These are phyloP conservation scores for Ochotona curzoniae DNA, from an alignment of 2,113 vertebrate species.

Conservation along the genomic window DNA sequence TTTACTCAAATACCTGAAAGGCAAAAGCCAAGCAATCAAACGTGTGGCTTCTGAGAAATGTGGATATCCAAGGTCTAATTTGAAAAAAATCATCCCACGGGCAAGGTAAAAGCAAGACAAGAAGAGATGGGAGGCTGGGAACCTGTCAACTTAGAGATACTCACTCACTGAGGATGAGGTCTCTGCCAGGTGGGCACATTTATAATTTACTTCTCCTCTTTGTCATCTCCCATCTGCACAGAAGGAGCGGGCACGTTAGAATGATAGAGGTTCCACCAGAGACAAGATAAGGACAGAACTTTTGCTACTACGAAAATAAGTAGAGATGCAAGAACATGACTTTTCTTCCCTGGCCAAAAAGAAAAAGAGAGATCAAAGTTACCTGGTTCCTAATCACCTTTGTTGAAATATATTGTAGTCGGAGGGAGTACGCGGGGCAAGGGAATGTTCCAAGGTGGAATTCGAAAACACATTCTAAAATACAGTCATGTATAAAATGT, in stretches of 20 bases:
- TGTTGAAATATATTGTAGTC: neutral
- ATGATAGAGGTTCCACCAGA: neutral
- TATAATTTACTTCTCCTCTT: neutral
- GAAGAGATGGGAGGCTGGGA: slow-evolving; percentile 43
- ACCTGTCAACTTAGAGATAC: slow-evolving; percentile 21
- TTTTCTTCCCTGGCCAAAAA: neutral
- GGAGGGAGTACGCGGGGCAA: neutral
- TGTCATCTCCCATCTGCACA: neutral
- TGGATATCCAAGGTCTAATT: neutral
- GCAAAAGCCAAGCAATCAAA: neutral
- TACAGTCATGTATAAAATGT: too few relatives aligned
- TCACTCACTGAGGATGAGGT: neutral
- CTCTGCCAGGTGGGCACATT: neutral
- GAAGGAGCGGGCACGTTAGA: neutral
- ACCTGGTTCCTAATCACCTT: neutral
- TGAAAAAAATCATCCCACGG: slow-evolving; percentile 14
- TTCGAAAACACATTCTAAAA: neutral
- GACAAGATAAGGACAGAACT: neutral
- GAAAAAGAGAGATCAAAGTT: neutral
- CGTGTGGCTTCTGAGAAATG: neutral
- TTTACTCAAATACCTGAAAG: slow-evolving; percentile 2
- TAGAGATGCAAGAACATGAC: neutral
- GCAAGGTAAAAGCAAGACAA: slow-evolving; percentile 25
- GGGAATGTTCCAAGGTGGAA: neutral
- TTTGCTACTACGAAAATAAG: neutral